Evolutionary conservation across 2,888 invertebrate species (phyloP), one percentile per base, ranked within the genome.

Genomic region (Neoaliturus tenellus): DNA sequence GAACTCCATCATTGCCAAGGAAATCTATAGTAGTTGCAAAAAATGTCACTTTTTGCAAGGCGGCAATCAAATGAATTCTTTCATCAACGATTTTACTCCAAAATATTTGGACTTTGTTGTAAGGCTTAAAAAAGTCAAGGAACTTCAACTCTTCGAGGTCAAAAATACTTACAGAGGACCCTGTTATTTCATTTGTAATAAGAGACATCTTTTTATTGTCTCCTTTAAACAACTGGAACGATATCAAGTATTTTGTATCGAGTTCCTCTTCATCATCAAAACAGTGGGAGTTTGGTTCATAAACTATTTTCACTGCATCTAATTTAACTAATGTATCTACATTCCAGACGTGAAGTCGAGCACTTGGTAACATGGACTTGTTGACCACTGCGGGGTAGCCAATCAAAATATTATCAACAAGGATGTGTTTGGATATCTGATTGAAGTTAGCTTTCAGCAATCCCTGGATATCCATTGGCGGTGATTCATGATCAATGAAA

Each of bases 261-360:
- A 51, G 20, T 20, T 51, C 51, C 14, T 51, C 51, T 51, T 62
- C 62, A 62, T 62, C 62, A 28, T 62, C 31, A 14, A 28, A 31
- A 31, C 31, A 62, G 14, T 28, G 62, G 17, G 25, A 12, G 12
- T 14, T 14, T 6, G 28, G 69, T 69, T 69, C 69, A 35, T 69
- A 39, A 39, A 35, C 6, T 3, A 69, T 69, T 35, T 35, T 75
- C 25, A 44, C 35, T 5, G 73, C 25, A 3, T 75, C 44, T 44
- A 75, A 75, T 75, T 75, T 75, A 23, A 44, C 28, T 28, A 75
- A 39, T n/a, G 44, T 75, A 25, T 75, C 44, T n/a, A 75, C 23
- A 14, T 75, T 75, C 73, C 73, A 75, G 1, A 75, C 44, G 23
- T 75, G 73, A n/a, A 75, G 44, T 1, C 39, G 31, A 31, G 71